Conservation (phyloP, 2,888 invertebrate species). For the Bhutanitis thaidina region DNA sequence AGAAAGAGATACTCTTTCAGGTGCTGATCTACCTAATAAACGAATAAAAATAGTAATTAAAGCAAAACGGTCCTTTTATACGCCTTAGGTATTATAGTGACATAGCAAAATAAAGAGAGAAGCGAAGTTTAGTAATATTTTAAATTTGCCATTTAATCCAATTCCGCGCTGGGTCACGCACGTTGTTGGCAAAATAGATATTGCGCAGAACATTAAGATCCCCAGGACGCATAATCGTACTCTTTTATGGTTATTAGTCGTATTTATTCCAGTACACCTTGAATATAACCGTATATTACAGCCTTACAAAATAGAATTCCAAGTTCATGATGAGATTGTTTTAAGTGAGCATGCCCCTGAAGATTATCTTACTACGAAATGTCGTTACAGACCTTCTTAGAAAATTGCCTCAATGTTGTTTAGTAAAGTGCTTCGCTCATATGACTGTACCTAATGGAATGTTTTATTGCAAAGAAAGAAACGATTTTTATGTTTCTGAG, state of each 20-base stretch:
- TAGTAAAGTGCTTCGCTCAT: not conserved
- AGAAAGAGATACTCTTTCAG: no score
- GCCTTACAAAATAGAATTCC: slow-evolving; percentile 12
- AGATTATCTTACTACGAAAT: slow-evolving; percentile 13
- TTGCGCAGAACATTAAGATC: slow-evolving; percentile 19
- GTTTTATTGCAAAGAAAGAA: no score
- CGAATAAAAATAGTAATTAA: no score
- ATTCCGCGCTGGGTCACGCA: slow-evolving; percentile 14
- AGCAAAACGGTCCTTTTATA: no score
- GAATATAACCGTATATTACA: slow-evolving; percentile 1
- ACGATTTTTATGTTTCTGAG: no score
- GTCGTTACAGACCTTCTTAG: slow-evolving; percentile 8
- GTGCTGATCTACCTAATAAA: no score
- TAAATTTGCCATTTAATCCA: slow-evolving; percentile 11
- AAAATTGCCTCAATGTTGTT: slow-evolving; percentile 1
- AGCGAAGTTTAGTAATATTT: not conserved
- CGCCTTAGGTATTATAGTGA: no score
- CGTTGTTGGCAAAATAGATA: slow-evolving; percentile 22
- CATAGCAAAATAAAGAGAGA: no score
- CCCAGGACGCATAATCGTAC: slow-evolving; percentile 12
- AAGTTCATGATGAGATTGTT: slow-evolving; percentile 12
- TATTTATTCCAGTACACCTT: slow-evolving; percentile 14
- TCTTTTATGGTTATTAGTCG: slow-evolving; percentile 19
- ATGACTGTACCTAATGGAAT: not conserved
- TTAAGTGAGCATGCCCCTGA: slow-evolving; percentile 11